Percentiles rank a stretch among this genome's conserved stretches.
Evolutionary conservation across 2,797 vertebrate species (phyloP).

Genomic region (Clarias platycephalus): DNA sequence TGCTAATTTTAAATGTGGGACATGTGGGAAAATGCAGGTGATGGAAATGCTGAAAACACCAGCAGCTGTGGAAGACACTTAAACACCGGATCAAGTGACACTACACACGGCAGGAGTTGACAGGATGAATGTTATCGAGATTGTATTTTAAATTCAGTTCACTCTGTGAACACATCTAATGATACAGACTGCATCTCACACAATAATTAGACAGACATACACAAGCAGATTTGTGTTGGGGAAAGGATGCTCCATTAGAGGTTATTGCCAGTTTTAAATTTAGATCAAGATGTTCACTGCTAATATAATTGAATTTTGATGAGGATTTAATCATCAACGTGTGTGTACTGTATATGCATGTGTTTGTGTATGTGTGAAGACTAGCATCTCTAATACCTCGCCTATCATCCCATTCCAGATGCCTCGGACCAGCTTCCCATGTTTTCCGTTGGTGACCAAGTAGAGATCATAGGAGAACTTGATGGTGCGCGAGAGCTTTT

Average conservation of each 20-base stretch:
- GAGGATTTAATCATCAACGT: conserved; percentile 21
- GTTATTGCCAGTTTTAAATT: conserved; percentile 37
- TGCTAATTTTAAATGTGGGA: conserved; percentile 43
- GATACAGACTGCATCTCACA: conserved; percentile 39
- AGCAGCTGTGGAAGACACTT: conserved; percentile 56
- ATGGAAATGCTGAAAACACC: conserved; percentile 51
- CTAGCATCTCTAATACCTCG: conserved; percentile 78
- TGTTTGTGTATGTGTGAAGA: background rate
- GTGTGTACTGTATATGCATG: background rate
- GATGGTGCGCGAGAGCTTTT: conserved; percentile 91
- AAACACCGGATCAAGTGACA: conserved; percentile 55
- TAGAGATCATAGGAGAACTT: conserved; percentile 98
- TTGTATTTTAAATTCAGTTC: conserved; percentile 50
- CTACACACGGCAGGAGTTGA: conserved; percentile 48
- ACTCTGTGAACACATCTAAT: conserved; percentile 52
- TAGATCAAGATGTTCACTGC: conserved; percentile 48
- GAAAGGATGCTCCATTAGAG: conserved; percentile 31
- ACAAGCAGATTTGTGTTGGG: conserved; percentile 42
- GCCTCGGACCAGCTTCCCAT: conserved; percentile 91
- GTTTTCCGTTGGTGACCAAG: conserved; percentile 96
- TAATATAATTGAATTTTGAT: conserved; percentile 47
- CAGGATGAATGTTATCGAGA: conserved; percentile 45
- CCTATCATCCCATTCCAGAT: conserved; percentile 99
- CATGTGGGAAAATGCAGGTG: conserved; percentile 51
- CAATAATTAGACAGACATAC: conserved; percentile 40